Base-by-base conservation (phyloP, 2,888 invertebrate genomes). In the Drepanosiphum platanoidis region DNA sequence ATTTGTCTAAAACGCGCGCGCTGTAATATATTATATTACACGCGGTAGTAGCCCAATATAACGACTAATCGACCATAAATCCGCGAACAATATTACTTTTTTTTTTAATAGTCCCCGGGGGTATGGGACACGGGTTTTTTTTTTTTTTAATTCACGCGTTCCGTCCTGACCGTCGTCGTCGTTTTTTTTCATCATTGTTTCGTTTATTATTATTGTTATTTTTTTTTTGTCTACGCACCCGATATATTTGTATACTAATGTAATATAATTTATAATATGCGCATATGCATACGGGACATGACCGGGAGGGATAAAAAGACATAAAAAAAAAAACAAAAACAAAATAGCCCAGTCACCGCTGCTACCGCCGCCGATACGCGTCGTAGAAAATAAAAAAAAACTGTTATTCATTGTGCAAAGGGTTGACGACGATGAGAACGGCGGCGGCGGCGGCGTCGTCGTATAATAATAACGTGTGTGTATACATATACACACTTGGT, bases 41-140 rank as follows among this genome's bases (percentile, higher is more conserved):
- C 36, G 22, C 22, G n/a, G 1, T 32, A 58, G 30, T 32, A 36
- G 82, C 30, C 72, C 61, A 72, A 72, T 64, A 71, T 27, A 61
- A 72, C 72, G 64, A 64, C 83, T 83, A 83, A 83, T 83, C 83
- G 83, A 83, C 83, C 83, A 52, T 83, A 83, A 83, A 83, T 75
- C 83, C 83, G 83, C 83, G 83, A 83, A 83, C 83, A 83, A 83
- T 46, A 74, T 83, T 75, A 83, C 46, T 52, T 70, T 71, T 71
- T 11, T 80, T 80, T 83, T 75, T 83, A 75, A 75, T 83, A 46
- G 66, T 34, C 27, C 46, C 66, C 82, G 77, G 42, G 77, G 64
- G 61, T n/a, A 61, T 7, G 58, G 71, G 81, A 58, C 71, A 39
- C 22, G 9, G n/a, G 71, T 72, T 72, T 72, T 80, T 70, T 81